Evolutionary conservation across 2,888 invertebrate genomes (phyloP).

Genomic region (Heteromurus nitidus): DNA sequence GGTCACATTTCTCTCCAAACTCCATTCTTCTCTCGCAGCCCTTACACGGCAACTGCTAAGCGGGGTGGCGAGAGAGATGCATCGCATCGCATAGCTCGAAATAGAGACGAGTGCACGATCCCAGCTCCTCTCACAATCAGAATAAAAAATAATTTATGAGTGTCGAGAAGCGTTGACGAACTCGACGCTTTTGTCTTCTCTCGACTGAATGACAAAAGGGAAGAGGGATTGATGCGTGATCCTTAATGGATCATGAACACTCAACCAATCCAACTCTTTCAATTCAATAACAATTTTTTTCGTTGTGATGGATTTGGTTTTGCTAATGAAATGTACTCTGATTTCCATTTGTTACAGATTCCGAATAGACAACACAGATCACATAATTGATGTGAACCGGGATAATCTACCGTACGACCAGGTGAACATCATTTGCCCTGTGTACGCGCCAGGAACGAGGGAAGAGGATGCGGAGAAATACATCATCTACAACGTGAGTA

Average conservation of each 20-base stretch:
- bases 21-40: not conserved
- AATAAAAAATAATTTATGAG: too few relatives aligned
- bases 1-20: constrained; percentile 15
- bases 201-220: too few relatives aligned
- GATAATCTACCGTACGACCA: constrained; percentile 95
- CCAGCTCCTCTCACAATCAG: too few relatives aligned
- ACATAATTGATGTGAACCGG: constrained; percentile 96
- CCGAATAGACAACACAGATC: constrained; percentile 97
- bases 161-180: too few relatives aligned
- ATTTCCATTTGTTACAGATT: constrained; percentile 80
- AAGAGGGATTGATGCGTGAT: too few relatives aligned
- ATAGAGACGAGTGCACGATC: too few relatives aligned
- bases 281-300: too few relatives aligned
- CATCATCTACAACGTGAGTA: constrained; percentile 92
- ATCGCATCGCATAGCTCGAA: too few relatives aligned
- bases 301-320: too few relatives aligned
- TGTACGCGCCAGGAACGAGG: constrained; percentile 89
- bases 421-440: constrained; percentile 96
- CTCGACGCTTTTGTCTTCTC: too few relatives aligned
- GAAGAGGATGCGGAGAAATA: constrained; percentile 94
- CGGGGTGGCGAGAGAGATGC: not conserved
- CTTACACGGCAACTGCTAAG: not conserved
- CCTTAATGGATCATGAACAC: not conserved
- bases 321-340: constrained; percentile 49
- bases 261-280: too few relatives aligned